These are phyloP conservation scores for Rhagoletis pomonella DNA, from an alignment of 1,140 invertebrate genomes.

Conservation along the genomic window DNA sequence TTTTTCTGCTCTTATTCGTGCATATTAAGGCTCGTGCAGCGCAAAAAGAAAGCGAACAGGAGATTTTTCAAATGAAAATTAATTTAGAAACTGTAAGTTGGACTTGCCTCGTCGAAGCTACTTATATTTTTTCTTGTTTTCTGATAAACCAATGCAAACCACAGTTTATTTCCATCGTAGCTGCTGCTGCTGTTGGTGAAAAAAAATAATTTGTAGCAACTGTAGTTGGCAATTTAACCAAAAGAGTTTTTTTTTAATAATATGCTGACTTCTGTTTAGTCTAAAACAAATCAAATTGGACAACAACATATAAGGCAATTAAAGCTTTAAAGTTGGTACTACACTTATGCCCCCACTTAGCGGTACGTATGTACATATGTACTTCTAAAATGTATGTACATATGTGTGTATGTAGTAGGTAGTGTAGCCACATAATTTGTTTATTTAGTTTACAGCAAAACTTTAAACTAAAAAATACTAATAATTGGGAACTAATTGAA, in stretches of 20 bases:
- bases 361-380: too few relatives aligned
- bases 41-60: conserved; percentile 73
- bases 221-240: conserved; percentile 43
- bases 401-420: too few relatives aligned
- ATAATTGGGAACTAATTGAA: too few relatives aligned
- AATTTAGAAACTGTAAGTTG: conserved; percentile 73
- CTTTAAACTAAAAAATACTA: too few relatives aligned
- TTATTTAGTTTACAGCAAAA: too few relatives aligned
- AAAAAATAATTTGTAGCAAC: background rate
- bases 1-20: conserved; percentile 7
- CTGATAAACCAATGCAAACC: background rate
- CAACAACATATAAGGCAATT: conserved; percentile 19
- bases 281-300: conserved; percentile 32
- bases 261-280: background rate
- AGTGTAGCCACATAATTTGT: too few relatives aligned
- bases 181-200: conserved; percentile 35
- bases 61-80: conserved; percentile 72
- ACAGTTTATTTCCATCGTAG: conserved; percentile 48
- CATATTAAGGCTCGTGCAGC: conserved; percentile 72
- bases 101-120: conserved; percentile 14
- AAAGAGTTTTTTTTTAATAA: background rate
- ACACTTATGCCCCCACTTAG: background rate
- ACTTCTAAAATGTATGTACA: too few relatives aligned
- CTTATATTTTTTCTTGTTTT: background rate
- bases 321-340: conserved; percentile 38